A percentile compares a stretch with the other conserved stretches of the same genome.
Conservation (phyloP, 2,888 invertebrate species). For the Anagyrus pseudococci region DNA sequence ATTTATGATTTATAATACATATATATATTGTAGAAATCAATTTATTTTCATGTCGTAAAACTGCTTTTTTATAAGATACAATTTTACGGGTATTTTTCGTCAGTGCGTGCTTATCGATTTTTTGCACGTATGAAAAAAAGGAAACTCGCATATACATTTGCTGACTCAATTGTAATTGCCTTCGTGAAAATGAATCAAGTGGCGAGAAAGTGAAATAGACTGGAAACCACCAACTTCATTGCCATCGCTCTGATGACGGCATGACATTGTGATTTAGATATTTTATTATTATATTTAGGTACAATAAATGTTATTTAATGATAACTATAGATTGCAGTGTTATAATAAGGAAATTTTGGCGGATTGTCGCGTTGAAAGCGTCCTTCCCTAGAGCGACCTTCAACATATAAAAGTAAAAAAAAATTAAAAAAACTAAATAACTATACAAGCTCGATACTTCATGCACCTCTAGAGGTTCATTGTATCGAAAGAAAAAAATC, state of each 20-base stretch:
- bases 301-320: constrained; percentile 58
- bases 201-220: constrained; percentile 45
- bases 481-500: constrained; percentile 20
- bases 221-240: constrained; percentile 45
- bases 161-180: constrained; percentile 34
- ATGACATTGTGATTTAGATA: constrained; percentile 58
- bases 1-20: constrained; percentile 16
- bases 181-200: constrained; percentile 38
- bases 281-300: constrained; percentile 58
- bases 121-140: constrained; percentile 16
- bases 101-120: constrained; percentile 40
- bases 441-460: constrained; percentile 28
- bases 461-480: constrained; percentile 22
- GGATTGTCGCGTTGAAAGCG: constrained; percentile 42
- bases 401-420: constrained; percentile 22
- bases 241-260: constrained; percentile 42
- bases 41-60: not conserved
- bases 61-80: constrained; percentile 29
- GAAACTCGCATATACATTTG: constrained; percentile 18
- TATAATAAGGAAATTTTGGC: constrained; percentile 38
- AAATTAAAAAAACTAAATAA: constrained; percentile 19
- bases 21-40: constrained; percentile 9
- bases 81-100: constrained; percentile 33
- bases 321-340: constrained; percentile 52
- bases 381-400: constrained; percentile 34